Evolutionary conservation across 35 echinoderm and acorn worm genomes (phyloP).

Genomic region (Apostichopus parvimensis): DNA sequence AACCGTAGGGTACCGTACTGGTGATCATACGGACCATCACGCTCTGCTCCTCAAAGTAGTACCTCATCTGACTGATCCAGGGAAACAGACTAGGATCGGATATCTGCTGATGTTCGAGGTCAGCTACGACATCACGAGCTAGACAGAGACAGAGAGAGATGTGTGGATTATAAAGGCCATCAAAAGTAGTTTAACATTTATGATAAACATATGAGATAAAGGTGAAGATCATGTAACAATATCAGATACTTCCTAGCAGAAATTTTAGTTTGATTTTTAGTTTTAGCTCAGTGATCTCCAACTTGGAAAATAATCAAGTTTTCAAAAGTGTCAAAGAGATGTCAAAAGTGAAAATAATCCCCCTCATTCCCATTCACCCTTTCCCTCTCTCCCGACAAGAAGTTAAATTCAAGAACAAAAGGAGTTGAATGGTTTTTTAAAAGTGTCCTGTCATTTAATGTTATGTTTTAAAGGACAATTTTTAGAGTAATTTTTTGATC

Average conservation of each 20-base stretch:
- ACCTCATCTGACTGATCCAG: slow-evolving; percentile 98
- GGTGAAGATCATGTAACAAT: not conserved
- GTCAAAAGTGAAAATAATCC: too few species aligned
- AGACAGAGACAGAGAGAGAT: not conserved
- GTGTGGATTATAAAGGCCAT: not conserved
- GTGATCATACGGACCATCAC: slow-evolving; percentile 95
- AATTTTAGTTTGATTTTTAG: too few species aligned
- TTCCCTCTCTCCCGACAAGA: too few species aligned
- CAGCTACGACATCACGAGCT: slow-evolving; percentile 94
- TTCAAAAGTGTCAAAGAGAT: too few species aligned
- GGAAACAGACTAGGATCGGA: slow-evolving; percentile 73
- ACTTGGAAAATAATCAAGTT: too few species aligned
- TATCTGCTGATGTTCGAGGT: slow-evolving; percentile 63
- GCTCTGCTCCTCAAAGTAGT: slow-evolving; percentile 87
- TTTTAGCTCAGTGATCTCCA: too few species aligned
- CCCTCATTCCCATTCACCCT: too few species aligned
- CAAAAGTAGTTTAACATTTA: not conserved
- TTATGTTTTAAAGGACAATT: too few species aligned
- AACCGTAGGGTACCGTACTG: slow-evolving; percentile 92
- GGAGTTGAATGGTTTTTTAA: too few species aligned
- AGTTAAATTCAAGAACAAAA: too few species aligned
- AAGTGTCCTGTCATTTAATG: too few species aligned
- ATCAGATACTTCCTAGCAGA: not conserved
- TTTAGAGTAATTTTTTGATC: too few species aligned
- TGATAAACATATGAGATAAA: not conserved